Conservation (phyloP, 2,888 invertebrate genomes). For the Ditylenchus weischeri region DNA sequence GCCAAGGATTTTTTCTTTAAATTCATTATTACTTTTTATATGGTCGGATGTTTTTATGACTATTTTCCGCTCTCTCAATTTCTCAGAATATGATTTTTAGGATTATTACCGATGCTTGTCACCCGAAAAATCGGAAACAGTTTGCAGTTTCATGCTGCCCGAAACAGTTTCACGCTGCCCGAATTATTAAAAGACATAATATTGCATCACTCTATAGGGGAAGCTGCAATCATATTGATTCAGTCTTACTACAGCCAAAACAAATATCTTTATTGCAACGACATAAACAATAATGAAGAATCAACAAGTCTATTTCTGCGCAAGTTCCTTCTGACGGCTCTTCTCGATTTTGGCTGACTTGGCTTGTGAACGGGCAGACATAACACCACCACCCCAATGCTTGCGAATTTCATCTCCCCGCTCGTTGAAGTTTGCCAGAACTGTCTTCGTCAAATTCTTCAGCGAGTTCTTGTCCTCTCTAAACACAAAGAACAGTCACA, state of each 20-base stretch:
- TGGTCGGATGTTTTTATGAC: too few species aligned
- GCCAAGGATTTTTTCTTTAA: too few species aligned
- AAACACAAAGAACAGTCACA: conserved; percentile 32
- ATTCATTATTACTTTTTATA: too few species aligned
- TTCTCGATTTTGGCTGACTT: conserved; percentile 91
- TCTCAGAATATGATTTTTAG: too few species aligned
- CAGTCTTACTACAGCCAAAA: not conserved
- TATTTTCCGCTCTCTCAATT: too few species aligned
- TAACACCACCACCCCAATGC: conserved; percentile 96
- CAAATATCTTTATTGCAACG: not conserved
- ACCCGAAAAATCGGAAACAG: too few species aligned
- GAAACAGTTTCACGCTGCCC: too few species aligned
- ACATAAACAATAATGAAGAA: not conserved
- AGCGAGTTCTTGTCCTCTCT: conserved; percentile 81
- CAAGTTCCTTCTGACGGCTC: conserved; percentile 81
- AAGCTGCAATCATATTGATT: too few species aligned
- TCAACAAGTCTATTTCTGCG: conserved; percentile 13
- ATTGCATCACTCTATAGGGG: too few species aligned
- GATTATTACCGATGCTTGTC: too few species aligned
- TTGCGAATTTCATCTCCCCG: conserved; percentile 77
- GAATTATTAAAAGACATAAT: too few species aligned
- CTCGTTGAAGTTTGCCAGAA: conserved; percentile 98
- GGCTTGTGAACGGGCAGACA: conserved; percentile 93
- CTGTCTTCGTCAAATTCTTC: conserved; percentile 85
- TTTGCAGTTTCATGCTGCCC: too few species aligned